Conservation (phyloP, 2,113 vertebrate species). For the Podarcis cretensis region DNA sequence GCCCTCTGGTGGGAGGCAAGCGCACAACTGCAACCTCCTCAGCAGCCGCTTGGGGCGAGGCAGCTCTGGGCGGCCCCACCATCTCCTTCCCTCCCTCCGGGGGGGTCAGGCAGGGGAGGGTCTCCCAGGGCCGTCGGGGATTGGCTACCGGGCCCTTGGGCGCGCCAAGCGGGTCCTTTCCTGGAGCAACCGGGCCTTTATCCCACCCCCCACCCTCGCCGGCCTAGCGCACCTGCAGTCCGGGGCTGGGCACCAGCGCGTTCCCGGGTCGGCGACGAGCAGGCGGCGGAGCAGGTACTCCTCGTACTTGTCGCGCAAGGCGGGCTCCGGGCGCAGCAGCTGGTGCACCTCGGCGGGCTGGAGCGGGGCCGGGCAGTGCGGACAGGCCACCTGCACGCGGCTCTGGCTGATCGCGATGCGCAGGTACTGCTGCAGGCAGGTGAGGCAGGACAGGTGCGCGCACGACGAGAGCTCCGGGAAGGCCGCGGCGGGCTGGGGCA, state of each 20-base stretch:
- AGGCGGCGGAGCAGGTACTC: constrained; percentile 84
- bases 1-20: too few relatives aligned
- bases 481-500: constrained; percentile 81
- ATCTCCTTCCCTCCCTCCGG: too few relatives aligned
- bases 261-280: constrained; percentile 81
- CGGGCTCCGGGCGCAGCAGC: constrained; percentile 78
- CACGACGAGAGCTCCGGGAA: constrained; percentile 82
- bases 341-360: constrained; percentile 73
- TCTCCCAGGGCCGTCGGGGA: too few relatives aligned
- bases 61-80: too few relatives aligned
- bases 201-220: too few relatives aligned
- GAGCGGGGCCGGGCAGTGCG: constrained; percentile 80
- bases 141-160: too few relatives aligned
- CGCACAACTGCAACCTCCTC: too few relatives aligned
- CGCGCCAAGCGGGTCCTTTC: too few relatives aligned
- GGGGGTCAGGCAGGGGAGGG: too few relatives aligned
- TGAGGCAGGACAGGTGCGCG: constrained; percentile 78
- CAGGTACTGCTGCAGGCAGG: constrained; percentile 84
- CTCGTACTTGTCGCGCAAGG: constrained; percentile 82
- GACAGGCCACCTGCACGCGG: constrained; percentile 82
- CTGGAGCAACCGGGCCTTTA: too few relatives aligned
- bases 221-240: constrained; percentile 81
- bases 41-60: too few relatives aligned
- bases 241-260: constrained; percentile 86
- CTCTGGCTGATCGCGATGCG: constrained; percentile 83